Evolutionary conservation across 37 sponge, comb jelly and placozoan genomes (phyloP), one percentile per base, ranked within the genome.

Genomic region (Geodia barretti): DNA sequence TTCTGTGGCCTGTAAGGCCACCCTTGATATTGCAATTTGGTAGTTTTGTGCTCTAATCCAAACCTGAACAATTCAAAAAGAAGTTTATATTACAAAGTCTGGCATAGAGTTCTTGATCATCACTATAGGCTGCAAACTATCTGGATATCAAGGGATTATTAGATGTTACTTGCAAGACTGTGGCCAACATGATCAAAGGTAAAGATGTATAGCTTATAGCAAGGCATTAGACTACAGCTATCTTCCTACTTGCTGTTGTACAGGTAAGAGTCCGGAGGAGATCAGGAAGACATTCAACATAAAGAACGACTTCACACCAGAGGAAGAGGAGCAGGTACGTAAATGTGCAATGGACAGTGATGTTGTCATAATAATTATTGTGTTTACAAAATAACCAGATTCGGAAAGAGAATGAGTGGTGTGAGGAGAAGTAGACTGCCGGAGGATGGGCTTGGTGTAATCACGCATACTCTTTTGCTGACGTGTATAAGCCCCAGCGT

Each of bases 301-400:
- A 47, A 95, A 97, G 87, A 97, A 98, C 70, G 99, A 98, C 82
- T 98, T 98, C 79, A 96, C 99, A 26, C 99, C 96, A 9, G 99
- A 98, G 39, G 99, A 98, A 62, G 99, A 98, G 80, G 99, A 95
- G 71, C 99, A 98, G 91, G 93, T 97, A 59, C n/a, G 82, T 42
- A 33, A 1, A 28, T 72, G 24, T 2, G n/a, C n/a, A n/a, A n/a
- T n/a, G n/a, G n/a, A n/a, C n/a, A n/a, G n/a, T n/a, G n/a, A n/a
- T n/a, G n/a, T n/a, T n/a, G n/a, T n/a, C n/a, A n/a, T n/a, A n/a
- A n/a, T n/a, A n/a, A n/a, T n/a, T n/a, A n/a, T n/a, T n/a, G n/a
- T n/a, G n/a, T n/a, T n/a, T n/a, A n/a, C n/a, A n/a, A n/a, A n/a
- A n/a, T n/a, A n/a, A n/a, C n/a, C 68, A 87, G 87, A 89, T 89